Evolutionary conservation across 2,888 invertebrate species (phyloP), one percentile per base, ranked within the genome.

Genomic region (Andrena dorsata): DNA sequence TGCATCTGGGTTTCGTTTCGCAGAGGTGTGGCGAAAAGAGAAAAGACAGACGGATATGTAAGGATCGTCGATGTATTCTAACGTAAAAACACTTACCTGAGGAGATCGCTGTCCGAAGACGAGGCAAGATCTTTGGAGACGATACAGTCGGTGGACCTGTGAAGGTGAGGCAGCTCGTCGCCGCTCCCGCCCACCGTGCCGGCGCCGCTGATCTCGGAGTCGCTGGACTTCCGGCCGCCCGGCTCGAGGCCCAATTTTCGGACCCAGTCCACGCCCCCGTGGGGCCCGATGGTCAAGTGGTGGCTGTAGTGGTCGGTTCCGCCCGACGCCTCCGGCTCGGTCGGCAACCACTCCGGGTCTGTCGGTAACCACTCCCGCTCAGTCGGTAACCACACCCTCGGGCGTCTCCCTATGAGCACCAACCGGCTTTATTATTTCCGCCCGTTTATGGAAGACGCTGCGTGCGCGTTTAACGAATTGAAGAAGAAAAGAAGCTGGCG

Each of bases 111-210:
- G 86, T 95, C 95, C 8, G 95, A 95, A 79, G 95, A 95, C 0
- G 95, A 95, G 0, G 95, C 95, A 76, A 95, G 94, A 89, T 95
- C 95, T 90, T 95, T 95, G n/a, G 95, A 95, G 20, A 96, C 96
- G 89, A 97, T 96, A 94, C 97, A 97, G 93, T 97, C 97, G 84
- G 97, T 97, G 75, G 97, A 97, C 86, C 96, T 95, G 93, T 97
- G 97, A 68, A 97, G 94, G 20, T 70, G 70, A 47, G 96, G 95
- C 86, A 96, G 94, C 87, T 95, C 91, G 94, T 95, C 94, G 94
- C 94, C 94, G 84, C 94, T 94, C 93, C 94, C 92, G 53, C 86
- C 86, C 30, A 88, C 89, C 4, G 87, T 85, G 20, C 90, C 88
- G 8, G 90, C 86, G 1, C 91, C 91, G 35, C 90, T 92, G 80